Evolutionary conservation across 2,888 invertebrate genomes (phyloP), one percentile per base, ranked within the genome.

Genomic region (Miltochrista miniata): DNA sequence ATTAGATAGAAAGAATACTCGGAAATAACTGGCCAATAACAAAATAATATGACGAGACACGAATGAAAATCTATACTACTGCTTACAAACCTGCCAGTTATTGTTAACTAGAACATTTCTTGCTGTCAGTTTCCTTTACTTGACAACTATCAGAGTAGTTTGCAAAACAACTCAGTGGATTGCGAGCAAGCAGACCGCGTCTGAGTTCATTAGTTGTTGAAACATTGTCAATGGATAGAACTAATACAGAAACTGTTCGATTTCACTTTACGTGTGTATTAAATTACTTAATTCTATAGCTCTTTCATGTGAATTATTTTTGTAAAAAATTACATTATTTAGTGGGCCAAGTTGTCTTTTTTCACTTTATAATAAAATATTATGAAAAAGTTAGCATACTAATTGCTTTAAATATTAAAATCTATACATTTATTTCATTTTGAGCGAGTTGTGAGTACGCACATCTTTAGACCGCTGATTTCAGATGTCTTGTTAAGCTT

Each of bases 21-120:
- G 52, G 56, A 62, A 68, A 63, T 65, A 62, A 65, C 72, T 74
- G 70, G 52, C 54, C 56, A 63, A 59, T 59, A 68, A 69, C 66
- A 72, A 70, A 72, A 66, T 74, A 74, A 75, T 70, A 50, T 57
- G 48, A 48, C 51, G 48, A 49, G 75, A 72, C 72, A 70, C 56
- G 51, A 51, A 64, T 65, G 68, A 67, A 65, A 76, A 70, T 70
- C 61, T 62, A 62, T 64, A 56, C 53, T 64, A 57, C 62, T 64
- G 59, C 59, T 56, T 64, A 49, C 45, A 37, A 44, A 58, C 57
- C 70, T 72, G 79, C 72, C 76, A 64, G 61, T 68, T 61, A 74
- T 76, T 73, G 70, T 72, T 73, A 79, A 76, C 76, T 76, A 59
- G 76, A 72, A 76, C 80, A 72, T 70, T 78, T 76, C 76, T 78